phyloP scores from a whole-genome alignment of 2,888 invertebrate species.

The Lobophora halterata region DNA sequence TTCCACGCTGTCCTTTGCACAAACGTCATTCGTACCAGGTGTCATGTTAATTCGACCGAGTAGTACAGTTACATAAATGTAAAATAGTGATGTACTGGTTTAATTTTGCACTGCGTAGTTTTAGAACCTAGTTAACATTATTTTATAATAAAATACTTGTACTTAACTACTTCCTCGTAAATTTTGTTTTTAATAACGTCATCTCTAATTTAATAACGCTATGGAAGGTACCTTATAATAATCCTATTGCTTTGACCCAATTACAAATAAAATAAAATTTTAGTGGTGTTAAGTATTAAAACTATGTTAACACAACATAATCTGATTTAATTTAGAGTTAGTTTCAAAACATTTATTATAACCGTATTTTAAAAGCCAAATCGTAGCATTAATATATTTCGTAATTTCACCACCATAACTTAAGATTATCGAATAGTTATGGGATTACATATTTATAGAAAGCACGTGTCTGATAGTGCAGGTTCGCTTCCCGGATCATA shows the following conservation, averaged over 20 bases:
- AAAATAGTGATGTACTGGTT: too few relatives aligned
- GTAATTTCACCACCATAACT: constrained; percentile 11
- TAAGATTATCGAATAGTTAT: constrained; percentile 7
- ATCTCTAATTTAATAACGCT: too few relatives aligned
- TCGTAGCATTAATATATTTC: constrained; percentile 10
- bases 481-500: constrained; percentile 66
- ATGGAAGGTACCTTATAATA: too few relatives aligned
- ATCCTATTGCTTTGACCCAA: neutral
- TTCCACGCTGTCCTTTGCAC: too few relatives aligned
- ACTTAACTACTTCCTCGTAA: too few relatives aligned
- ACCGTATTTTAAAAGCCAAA: constrained; percentile 11
- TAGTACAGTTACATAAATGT: too few relatives aligned
- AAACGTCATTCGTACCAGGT: too few relatives aligned
- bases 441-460: constrained; percentile 42
- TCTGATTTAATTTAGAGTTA: constrained; percentile 5
- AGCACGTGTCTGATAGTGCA: constrained; percentile 54
- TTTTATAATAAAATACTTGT: too few relatives aligned
- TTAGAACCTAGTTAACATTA: too few relatives aligned
- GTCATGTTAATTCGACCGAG: too few relatives aligned
- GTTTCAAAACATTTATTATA: neutral
- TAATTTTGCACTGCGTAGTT: too few relatives aligned
- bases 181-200: too few relatives aligned
- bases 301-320: constrained; percentile 9
- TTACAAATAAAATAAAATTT: neutral
- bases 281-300: constrained; percentile 3